Conservation (phyloP, 2,888 invertebrate genomes). For the Sturmia bella region DNA sequence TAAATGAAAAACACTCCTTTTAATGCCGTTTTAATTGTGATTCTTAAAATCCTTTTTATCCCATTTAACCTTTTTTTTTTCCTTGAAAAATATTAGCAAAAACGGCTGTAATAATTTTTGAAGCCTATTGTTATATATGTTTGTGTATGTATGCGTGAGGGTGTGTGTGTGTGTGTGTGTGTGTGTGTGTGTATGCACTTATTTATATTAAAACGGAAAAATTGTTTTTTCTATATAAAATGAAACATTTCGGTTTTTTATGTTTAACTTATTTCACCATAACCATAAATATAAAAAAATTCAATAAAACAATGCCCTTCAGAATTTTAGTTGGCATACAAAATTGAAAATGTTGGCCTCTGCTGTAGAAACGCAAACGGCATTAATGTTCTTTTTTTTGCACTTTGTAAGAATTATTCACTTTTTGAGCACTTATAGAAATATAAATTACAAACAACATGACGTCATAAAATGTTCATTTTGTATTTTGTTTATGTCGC, state of each 20-base stretch:
- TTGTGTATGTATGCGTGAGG: no score
- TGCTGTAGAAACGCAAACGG: no score
- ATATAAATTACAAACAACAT: slow-evolving; percentile 50
- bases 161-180: no score
- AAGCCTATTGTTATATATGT: slow-evolving; percentile 69
- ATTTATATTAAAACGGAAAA: slow-evolving; percentile 46
- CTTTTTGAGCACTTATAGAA: slow-evolving; percentile 58
- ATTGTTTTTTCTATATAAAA: slow-evolving; percentile 28
- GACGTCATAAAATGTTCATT: slow-evolving; percentile 75
- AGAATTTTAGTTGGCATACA: no score
- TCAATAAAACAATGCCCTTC: no score
- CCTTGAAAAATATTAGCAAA: slow-evolving; percentile 5
- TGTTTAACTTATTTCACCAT: slow-evolving; percentile 11
- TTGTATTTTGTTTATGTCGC: slow-evolving; percentile 78
- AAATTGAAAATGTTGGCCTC: no score
- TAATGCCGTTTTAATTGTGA: slow-evolving; percentile 57
- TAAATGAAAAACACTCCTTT: slow-evolving; percentile 30
- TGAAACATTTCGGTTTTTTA: slow-evolving; percentile 8
- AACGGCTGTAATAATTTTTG: slow-evolving; percentile 66
- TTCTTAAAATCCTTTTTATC: slow-evolving; percentile 47
- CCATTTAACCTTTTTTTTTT: background rate
- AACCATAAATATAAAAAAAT: background rate
- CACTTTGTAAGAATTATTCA: slow-evolving; percentile 67
- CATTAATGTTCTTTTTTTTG: slow-evolving; percentile 50
- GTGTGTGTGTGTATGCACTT: no score